Conservation (phyloP, 2,113 vertebrate genomes). For the Dicerorhinus sumatrensis region DNA sequence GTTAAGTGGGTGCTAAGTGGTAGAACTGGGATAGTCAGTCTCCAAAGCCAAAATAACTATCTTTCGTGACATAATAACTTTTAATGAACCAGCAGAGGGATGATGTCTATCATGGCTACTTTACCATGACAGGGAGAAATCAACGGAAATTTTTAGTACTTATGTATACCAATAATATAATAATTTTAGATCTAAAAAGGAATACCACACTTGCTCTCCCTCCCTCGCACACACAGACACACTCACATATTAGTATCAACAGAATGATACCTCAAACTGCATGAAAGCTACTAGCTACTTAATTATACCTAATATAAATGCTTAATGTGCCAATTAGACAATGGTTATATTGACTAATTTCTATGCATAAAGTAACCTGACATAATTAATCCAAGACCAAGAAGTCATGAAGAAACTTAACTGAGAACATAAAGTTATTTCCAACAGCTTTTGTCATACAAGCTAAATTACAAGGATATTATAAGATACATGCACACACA, state of each 20-base stretch:
- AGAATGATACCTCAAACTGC: not conserved
- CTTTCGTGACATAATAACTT: not conserved
- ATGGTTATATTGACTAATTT: constrained; percentile 1
- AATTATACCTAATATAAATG: not conserved
- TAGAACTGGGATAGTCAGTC: not conserved
- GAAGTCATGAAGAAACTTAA: constrained; percentile 6
- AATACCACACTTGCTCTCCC: not conserved
- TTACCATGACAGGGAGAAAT: not conserved
- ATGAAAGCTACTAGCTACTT: not conserved
- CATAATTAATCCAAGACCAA: constrained; percentile 17
- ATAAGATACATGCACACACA: not conserved
- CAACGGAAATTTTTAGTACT: not conserved
- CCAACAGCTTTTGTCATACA: not conserved
- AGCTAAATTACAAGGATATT: not conserved
- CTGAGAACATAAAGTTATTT: not conserved
- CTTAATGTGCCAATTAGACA: not conserved
- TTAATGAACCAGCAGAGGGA: not conserved
- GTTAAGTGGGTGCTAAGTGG: not conserved
- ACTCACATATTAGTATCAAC: not conserved
- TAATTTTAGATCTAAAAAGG: not conserved
- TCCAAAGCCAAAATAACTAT: constrained; percentile 31
- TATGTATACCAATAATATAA: not conserved
- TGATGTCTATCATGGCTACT: not conserved
- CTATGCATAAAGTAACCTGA: not conserved
- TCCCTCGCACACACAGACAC: not conserved